These are phyloP conservation scores for Drosophila obscura DNA, from an alignment of 1,140 invertebrate species.

Conservation along the genomic window DNA sequence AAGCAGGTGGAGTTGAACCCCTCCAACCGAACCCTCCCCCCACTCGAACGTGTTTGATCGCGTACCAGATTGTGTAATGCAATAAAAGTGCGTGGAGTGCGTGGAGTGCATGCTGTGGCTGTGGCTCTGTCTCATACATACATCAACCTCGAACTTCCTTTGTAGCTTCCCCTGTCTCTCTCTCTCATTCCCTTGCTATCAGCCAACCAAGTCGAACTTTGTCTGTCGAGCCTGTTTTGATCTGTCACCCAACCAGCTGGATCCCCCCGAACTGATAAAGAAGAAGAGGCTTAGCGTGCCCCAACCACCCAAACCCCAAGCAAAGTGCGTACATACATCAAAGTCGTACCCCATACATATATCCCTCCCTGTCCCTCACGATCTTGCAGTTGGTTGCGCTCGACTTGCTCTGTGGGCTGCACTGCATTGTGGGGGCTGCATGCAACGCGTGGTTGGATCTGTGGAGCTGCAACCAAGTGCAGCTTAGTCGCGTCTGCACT, in stretches of 20 bases:
- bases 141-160: constrained; percentile 5
- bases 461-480: constrained; percentile 9
- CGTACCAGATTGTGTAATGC: constrained; percentile 19
- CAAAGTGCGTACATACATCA: constrained; percentile 17
- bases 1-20: constrained; percentile 33
- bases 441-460: constrained; percentile 23
- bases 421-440: constrained; percentile 5
- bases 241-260: no score
- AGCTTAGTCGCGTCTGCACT: constrained; percentile 31
- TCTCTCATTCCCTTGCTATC: background rate
- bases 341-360: background rate
- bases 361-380: constrained; percentile 1
- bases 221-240: no score
- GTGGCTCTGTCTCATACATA: constrained; percentile 5
- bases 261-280: no score
- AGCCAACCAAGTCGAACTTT: background rate
- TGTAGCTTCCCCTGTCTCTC: background rate
- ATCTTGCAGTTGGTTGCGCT: constrained; percentile 52
- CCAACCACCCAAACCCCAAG: background rate
- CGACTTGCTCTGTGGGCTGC: constrained; percentile 54
- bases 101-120: background rate
- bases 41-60: constrained; percentile 5
- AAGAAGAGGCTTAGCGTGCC: no score
- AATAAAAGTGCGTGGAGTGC: constrained; percentile 20
- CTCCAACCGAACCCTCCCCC: background rate